phyloP scores from a whole-genome alignment of 2,888 invertebrate genomes.

The Sinodicranocentrus sp. region DNA sequence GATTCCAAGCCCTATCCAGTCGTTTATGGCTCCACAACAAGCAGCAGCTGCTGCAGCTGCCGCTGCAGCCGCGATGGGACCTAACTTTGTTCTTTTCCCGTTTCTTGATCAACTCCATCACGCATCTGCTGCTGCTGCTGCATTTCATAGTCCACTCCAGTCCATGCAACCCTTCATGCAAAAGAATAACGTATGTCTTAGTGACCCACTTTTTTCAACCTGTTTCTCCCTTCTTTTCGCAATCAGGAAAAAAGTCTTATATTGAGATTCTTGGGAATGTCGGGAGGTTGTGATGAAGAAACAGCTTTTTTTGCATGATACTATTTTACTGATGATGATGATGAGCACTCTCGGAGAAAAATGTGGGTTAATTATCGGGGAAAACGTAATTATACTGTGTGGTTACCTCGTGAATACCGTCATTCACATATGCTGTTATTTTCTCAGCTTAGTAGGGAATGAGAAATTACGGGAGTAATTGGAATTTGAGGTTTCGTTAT shows the following conservation, averaged over 20 bases:
- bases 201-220: constrained; percentile 47
- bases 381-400: neutral
- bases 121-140: constrained; percentile 72
- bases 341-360: neutral
- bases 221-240: constrained; percentile 29
- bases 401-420: too few relatives aligned
- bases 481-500: neutral
- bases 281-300: too few relatives aligned
- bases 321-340: too few relatives aligned
- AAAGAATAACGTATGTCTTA: constrained; percentile 75
- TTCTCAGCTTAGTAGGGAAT: neutral
- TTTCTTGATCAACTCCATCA: constrained; percentile 76
- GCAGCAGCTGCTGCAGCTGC: constrained; percentile 72
- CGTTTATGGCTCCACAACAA: constrained; percentile 73
- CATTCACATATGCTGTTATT: too few relatives aligned
- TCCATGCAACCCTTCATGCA: constrained; percentile 76
- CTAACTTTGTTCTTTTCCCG: constrained; percentile 76
- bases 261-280: too few relatives aligned
- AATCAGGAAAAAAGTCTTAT: neutral
- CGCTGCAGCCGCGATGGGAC: constrained; percentile 74
- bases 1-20: constrained; percentile 74
- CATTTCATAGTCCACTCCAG: constrained; percentile 74
- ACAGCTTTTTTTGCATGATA: too few relatives aligned
- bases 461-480: neutral
- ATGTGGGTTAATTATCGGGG: neutral